phyloP scores from a whole-genome alignment of 2,113 vertebrate genomes.

The Brienomyrus brachyistius region DNA sequence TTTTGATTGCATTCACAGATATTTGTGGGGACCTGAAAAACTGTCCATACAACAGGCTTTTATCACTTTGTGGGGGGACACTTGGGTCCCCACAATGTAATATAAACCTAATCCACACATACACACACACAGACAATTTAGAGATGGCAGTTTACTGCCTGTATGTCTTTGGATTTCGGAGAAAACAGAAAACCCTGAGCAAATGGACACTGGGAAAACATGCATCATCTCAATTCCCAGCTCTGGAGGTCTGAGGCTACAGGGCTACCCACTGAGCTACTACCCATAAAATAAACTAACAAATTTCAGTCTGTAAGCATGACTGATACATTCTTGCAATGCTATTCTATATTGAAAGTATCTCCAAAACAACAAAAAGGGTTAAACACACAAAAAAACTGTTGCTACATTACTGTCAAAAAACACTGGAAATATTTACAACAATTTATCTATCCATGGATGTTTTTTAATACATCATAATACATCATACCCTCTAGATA shows the following conservation, averaged over 20 bases:
- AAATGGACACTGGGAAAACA: not conserved
- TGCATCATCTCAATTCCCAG: not conserved
- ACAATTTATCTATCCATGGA: not conserved
- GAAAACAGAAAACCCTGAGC: not conserved
- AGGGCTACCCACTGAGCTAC: not conserved
- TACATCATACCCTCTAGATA: not conserved
- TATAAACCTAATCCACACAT: no score
- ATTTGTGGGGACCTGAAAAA: no score
- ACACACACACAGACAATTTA: not conserved
- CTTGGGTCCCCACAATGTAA: no score
- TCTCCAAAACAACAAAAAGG: not conserved
- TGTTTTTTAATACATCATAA: not conserved
- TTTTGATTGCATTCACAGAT: no score
- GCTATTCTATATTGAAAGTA: no score
- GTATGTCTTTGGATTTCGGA: not conserved
- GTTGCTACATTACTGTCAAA: not conserved
- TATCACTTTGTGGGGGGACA: no score
- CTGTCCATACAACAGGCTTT: no score
- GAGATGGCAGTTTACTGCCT: not conserved
- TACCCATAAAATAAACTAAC: not conserved
- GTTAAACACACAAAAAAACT: not conserved
- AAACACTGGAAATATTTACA: not conserved
- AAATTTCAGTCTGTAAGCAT: not conserved
- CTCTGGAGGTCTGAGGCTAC: not conserved
- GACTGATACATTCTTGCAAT: not conserved